phyloP scores from a whole-genome alignment of 2,888 invertebrate species.

The Odontocerum albicorne region DNA sequence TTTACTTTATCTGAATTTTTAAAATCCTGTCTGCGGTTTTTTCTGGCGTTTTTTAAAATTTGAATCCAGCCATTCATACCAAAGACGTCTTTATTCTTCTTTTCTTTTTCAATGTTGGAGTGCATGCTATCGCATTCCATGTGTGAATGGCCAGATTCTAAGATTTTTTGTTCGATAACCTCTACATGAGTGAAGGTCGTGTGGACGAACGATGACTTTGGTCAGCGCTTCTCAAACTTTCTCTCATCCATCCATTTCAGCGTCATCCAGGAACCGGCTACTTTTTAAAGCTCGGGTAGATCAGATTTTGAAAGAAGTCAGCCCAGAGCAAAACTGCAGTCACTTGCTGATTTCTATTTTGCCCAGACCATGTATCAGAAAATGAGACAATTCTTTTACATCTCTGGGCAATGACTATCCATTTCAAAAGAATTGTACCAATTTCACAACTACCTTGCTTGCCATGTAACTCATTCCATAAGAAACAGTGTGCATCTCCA shows the following conservation, averaged over 20 bases:
- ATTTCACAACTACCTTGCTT: slow-evolving; percentile 2
- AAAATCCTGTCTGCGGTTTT: neutral
- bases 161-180: neutral
- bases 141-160: slow-evolving; percentile 16
- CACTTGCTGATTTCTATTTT: slow-evolving; percentile 5
- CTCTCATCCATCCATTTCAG: too few species aligned
- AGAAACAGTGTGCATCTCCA: neutral
- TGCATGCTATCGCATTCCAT: slow-evolving; percentile 19
- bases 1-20: neutral
- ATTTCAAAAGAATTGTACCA: neutral
- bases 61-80: neutral
- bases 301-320: too few species aligned
- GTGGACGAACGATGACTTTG: too few species aligned
- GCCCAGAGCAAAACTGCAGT: slow-evolving; percentile 1
- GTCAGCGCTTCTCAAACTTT: too few species aligned
- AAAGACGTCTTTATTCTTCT: neutral
- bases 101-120: slow-evolving; percentile 7
- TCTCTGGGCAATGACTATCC: neutral
- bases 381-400: neutral
- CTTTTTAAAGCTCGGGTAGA: too few species aligned
- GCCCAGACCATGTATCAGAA: slow-evolving; percentile 10
- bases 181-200: too few species aligned
- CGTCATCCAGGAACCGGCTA: too few species aligned
- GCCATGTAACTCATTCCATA: slow-evolving; percentile 1
- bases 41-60: neutral